These are phyloP conservation scores for Ormia ochracea DNA, from an alignment of 2,888 invertebrate genomes.

Conservation along the genomic window DNA sequence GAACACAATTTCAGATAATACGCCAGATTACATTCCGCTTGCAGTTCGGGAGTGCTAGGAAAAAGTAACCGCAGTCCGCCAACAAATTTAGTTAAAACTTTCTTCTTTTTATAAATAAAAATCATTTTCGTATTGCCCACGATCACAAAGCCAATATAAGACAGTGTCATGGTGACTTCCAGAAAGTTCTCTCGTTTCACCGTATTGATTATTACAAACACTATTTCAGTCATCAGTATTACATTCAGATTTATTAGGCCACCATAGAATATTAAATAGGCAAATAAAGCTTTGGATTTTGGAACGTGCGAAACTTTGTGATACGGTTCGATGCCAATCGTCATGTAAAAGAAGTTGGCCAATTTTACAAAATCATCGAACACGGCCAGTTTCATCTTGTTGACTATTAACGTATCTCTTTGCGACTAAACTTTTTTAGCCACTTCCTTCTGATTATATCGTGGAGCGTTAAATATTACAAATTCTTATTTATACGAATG, in stretches of 20 bases:
- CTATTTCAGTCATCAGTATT: constrained; percentile 59
- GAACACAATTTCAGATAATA: constrained; percentile 62
- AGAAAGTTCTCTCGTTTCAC: constrained; percentile 65
- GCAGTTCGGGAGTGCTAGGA: constrained; percentile 7
- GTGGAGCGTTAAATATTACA: no score
- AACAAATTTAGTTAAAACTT: constrained; percentile 51
- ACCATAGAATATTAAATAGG: constrained; percentile 47
- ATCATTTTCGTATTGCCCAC: constrained; percentile 71
- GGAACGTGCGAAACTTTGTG: constrained; percentile 25
- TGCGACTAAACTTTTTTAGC: neutral
- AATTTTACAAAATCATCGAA: constrained; percentile 64
- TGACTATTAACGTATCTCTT: neutral
- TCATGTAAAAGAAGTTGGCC: constrained; percentile 68
- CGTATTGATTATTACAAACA: constrained; percentile 60
- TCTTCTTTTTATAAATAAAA: constrained; percentile 68
- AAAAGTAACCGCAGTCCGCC: constrained; percentile 24
- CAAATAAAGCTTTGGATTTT: neutral
- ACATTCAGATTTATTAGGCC: constrained; percentile 61
- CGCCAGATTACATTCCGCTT: constrained; percentile 17
- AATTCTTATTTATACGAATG: no score
- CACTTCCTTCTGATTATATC: no score
- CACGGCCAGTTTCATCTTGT: neutral
- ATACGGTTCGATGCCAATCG: constrained; percentile 66
- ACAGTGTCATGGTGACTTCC: constrained; percentile 69
- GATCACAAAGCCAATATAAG: constrained; percentile 70